These are phyloP conservation scores for Orestias chungarensis DNA, from an alignment of 2,797 vertebrate genomes.

Conservation along the genomic window DNA sequence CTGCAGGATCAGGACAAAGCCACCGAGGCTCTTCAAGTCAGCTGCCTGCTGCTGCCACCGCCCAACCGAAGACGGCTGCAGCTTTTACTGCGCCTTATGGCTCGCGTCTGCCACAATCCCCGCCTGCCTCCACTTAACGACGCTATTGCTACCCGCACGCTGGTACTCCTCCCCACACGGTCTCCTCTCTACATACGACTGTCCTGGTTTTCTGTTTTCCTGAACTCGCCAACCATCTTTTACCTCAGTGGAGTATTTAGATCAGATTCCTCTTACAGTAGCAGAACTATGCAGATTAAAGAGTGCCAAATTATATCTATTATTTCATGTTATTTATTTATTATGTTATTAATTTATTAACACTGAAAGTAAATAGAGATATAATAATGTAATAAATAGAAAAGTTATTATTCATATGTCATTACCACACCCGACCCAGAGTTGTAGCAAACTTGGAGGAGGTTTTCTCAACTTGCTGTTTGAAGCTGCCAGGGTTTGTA, in stretches of 20 bases:
- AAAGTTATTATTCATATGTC: too few relatives aligned
- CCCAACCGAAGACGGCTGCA: slow-evolving; percentile 91
- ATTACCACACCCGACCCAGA: too few relatives aligned
- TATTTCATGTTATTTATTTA: too few relatives aligned
- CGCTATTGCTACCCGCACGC: slow-evolving; percentile 82
- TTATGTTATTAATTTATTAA: too few relatives aligned
- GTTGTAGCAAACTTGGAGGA: too few relatives aligned
- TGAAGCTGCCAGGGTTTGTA: too few relatives aligned
- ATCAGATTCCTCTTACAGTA: not conserved
- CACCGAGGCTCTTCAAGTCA: slow-evolving; percentile 90
- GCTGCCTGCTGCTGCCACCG: slow-evolving; percentile 89
- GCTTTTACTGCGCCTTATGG: slow-evolving; percentile 91
- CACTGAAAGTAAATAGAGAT: too few relatives aligned
- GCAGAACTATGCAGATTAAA: too few relatives aligned
- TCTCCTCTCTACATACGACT: not conserved
- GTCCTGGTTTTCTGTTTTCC: not conserved
- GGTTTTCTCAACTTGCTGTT: too few relatives aligned
- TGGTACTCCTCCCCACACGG: slow-evolving; percentile 79
- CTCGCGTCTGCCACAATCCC: slow-evolving; percentile 86
- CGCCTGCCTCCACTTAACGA: slow-evolving; percentile 89
- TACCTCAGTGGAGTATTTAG: not conserved
- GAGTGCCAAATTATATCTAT: too few relatives aligned
- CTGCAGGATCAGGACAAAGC: slow-evolving; percentile 83
- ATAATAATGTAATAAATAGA: too few relatives aligned
- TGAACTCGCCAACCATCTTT: not conserved